phyloP scores from a whole-genome alignment of 2,113 vertebrate genomes.

The Sapajus apella region DNA sequence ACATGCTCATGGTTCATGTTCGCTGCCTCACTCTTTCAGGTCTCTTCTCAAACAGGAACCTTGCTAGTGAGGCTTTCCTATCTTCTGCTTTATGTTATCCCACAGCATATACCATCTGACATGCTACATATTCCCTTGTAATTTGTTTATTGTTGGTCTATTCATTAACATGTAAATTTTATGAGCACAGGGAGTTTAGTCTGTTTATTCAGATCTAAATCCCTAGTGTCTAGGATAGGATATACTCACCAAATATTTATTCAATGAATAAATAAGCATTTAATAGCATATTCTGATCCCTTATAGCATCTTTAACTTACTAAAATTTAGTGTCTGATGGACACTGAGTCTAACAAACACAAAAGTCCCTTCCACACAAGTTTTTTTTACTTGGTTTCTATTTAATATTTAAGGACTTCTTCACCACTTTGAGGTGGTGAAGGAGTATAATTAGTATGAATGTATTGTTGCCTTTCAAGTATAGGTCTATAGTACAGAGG shows the following conservation, averaged over 20 bases:
- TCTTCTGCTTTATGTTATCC: not conserved
- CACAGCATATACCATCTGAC: not conserved
- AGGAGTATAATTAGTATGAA: not conserved
- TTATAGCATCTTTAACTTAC: not conserved
- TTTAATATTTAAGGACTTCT: not conserved
- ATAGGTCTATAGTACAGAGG: not conserved
- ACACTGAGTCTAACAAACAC: not conserved
- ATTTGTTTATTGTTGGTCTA: not conserved
- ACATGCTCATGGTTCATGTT: not conserved
- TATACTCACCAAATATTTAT: not conserved
- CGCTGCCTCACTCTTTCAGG: not conserved
- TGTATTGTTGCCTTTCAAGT: not conserved
- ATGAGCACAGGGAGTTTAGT: not conserved
- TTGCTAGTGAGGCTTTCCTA: not conserved
- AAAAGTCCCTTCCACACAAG: not conserved
- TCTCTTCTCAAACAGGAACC: not conserved
- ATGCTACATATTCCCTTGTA: not conserved
- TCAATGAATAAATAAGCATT: not conserved
- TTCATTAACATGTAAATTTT: not conserved
- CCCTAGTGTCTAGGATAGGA: not conserved
- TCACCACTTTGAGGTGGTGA: not conserved
- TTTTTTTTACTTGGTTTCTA: not conserved
- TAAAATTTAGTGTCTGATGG: not conserved
- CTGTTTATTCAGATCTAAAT: not conserved
- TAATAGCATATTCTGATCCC: not conserved